Evolutionary conservation across 1,140 invertebrate genomes (phyloP).

Genomic region (Drosophila azteca): DNA sequence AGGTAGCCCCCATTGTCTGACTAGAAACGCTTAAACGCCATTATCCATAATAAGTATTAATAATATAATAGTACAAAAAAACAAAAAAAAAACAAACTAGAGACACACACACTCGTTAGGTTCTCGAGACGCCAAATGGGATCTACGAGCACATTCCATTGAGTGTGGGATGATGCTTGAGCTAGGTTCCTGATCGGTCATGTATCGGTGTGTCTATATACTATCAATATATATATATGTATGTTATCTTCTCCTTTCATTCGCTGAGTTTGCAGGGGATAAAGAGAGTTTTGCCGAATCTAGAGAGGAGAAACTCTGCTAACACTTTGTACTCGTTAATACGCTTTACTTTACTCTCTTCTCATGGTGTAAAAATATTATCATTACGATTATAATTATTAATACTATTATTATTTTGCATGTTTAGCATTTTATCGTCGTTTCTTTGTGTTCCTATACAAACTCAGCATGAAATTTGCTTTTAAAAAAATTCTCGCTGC

Average conservation of each 20-base stretch:
- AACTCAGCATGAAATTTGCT: conserved; percentile 66
- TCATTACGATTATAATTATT: conserved; percentile 37
- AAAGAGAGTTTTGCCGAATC: conserved; percentile 35
- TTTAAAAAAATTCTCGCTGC: conserved; percentile 42
- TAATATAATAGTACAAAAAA: conserved; percentile 53
- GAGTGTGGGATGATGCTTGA: conserved; percentile 37
- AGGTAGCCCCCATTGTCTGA: conserved; percentile 26
- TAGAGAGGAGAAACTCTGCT: conserved; percentile 3
- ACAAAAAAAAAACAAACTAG: conserved; percentile 9
- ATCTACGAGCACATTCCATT: conserved; percentile 6
- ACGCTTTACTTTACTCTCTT: conserved; percentile 34
- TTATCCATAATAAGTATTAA: conserved; percentile 24
- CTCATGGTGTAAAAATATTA: conserved; percentile 79
- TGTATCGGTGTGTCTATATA: conserved; percentile 14
- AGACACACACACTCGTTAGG: not conserved
- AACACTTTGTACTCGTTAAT: conserved; percentile 74
- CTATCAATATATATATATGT: conserved; percentile 14
- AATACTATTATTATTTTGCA: conserved; percentile 1
- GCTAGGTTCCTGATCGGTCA: conserved; percentile 59
- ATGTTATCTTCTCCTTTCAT: not conserved
- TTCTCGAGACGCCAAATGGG: not conserved
- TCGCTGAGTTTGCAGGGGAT: conserved; percentile 22
- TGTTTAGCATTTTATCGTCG: not conserved
- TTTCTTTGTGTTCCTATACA: conserved; percentile 47
- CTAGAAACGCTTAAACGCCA: conserved; percentile 5